phyloP scores from a whole-genome alignment of 2,888 invertebrate genomes.

The Colostygia pectinataria region DNA sequence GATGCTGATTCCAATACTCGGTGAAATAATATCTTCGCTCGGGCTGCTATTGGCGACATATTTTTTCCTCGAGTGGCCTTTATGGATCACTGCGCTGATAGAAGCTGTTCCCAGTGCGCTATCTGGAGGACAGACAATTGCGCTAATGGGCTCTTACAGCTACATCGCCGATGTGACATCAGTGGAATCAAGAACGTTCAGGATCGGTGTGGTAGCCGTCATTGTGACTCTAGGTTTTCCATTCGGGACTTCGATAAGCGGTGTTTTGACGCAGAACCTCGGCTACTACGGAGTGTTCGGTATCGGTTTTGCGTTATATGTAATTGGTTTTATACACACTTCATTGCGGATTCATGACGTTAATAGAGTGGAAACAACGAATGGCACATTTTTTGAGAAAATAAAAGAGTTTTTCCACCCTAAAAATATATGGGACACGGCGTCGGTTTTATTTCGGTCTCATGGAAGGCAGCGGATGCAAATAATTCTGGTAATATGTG shows the following conservation, averaged over 20 bases:
- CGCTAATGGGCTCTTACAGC: slow-evolving; percentile 83
- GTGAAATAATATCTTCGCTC: slow-evolving; percentile 76
- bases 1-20: slow-evolving; percentile 81
- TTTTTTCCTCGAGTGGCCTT: slow-evolving; percentile 81
- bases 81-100: slow-evolving; percentile 78
- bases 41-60: slow-evolving; percentile 80
- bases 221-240: slow-evolving; percentile 78
- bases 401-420: slow-evolving; percentile 61
- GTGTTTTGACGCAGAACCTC: slow-evolving; percentile 68
- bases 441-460: slow-evolving; percentile 62
- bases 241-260: slow-evolving; percentile 77
- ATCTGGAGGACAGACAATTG: slow-evolving; percentile 82
- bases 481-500: slow-evolving; percentile 63
- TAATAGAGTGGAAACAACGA: slow-evolving; percentile 44
- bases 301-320: slow-evolving; percentile 55
- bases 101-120: slow-evolving; percentile 82
- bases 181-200: slow-evolving; percentile 82
- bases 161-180: slow-evolving; percentile 84
- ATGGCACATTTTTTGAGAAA: slow-evolving; percentile 52
- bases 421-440: slow-evolving; percentile 65
- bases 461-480: slow-evolving; percentile 50
- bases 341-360: slow-evolving; percentile 64
- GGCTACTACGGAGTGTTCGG: slow-evolving; percentile 75
- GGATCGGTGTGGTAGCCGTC: slow-evolving; percentile 83
- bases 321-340: slow-evolving; percentile 63